Evolutionary conservation across 2,888 invertebrate genomes (phyloP), one percentile per base, ranked within the genome.

Genomic region (Acleris holmiana): DNA sequence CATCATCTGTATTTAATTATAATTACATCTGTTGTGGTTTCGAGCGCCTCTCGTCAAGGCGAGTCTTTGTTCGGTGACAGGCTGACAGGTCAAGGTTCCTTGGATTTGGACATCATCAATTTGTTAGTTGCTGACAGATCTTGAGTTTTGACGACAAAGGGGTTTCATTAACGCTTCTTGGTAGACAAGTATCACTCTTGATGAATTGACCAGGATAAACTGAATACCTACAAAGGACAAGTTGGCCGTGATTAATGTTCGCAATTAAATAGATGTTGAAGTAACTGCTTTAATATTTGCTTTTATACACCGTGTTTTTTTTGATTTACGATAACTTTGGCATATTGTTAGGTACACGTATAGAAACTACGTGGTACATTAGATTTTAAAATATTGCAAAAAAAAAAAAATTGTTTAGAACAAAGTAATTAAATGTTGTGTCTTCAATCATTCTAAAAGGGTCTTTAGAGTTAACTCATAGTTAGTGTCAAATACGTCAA

Each of bases 51-150:
- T 13, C 51, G 54, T 23, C 57, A 67, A 65, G 66, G 67, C 67
- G 56, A 67, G 65, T 61, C 64, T 66, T 68, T 72, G 67, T 63
- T 71, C 69, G 7, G 35, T 35, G 35, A 35, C 35, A 35, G 35
- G 35, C 35, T 67, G 73, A 69, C 77, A 71, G 76, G 76, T 74
- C 76, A 77, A 75, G 76, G 78, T 67, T 71, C 19, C 69, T 62
- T 67, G 68, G 69, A 53, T 48, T 64, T 41, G 48, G 53, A 58
- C 53, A 48, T 69, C 68, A 69, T 69, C 73, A 70, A 76, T 76
- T 77, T 76, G 77, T 77, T 71, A 71, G 67, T 70, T 69, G 71
- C 66, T 67, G 74, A 73, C 69, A 66, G 73, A 65, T 70, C 68
- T 50, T 46, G 59, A 60, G 41, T 61, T 65, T 21, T 44, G 50